phyloP scores from a whole-genome alignment of 1,140 invertebrate species.

The Chironomus tepperi region DNA sequence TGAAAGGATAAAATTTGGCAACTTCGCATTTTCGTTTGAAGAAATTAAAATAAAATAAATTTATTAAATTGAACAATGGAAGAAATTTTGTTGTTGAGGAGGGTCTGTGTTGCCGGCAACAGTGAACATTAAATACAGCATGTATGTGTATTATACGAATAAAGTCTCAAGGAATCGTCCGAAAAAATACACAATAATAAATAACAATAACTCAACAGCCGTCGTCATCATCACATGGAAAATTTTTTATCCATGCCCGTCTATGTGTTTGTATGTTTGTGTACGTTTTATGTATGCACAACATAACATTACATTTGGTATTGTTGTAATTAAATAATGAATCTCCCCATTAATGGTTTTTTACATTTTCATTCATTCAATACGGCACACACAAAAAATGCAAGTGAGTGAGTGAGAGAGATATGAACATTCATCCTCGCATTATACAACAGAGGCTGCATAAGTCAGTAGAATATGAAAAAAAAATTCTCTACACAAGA shows the following conservation, averaged over 20 bases:
- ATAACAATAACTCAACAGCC: no score
- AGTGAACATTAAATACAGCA: no score
- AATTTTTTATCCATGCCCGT: not conserved
- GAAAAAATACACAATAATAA: no score
- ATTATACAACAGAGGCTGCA: not conserved
- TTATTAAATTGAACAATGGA: not conserved
- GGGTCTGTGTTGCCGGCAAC: not conserved
- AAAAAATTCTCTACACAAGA: not conserved
- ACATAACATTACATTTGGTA: not conserved
- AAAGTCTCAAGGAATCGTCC: no score
- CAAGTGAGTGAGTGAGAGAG: not conserved
- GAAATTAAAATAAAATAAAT: slow-evolving; percentile 8
- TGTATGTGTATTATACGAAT: no score
- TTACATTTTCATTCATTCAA: not conserved
- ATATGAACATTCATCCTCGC: not conserved
- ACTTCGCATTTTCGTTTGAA: not conserved
- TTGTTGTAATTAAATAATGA: slow-evolving; percentile 23
- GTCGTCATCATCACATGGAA: not conserved
- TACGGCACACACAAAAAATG: not conserved
- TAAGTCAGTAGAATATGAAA: not conserved
- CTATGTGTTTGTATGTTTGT: not conserved
- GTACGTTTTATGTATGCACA: not conserved
- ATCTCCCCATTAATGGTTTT: slow-evolving; percentile 18
- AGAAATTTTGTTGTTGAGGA: not conserved
- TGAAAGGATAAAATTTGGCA: not conserved